Percentiles rank a stretch among this genome's conserved stretches.
These are phyloP conservation scores for Ascidia mentula DNA, from an alignment of 23 tunicate genomes.

Conservation along the genomic window DNA sequence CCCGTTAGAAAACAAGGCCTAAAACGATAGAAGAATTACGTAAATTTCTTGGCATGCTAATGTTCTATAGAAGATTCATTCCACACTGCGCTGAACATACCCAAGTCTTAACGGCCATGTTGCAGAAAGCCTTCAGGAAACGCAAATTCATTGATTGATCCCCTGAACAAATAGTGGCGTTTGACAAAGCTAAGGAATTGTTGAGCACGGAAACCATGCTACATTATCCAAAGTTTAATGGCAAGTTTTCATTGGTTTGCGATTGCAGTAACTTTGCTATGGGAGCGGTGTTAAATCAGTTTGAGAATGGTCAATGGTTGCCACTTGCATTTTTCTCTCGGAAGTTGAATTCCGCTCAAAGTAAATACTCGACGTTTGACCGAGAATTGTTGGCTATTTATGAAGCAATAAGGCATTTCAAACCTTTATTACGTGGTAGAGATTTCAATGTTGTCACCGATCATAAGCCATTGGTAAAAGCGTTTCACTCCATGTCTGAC, in stretches of 20 bases:
- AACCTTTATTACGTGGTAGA: not conserved
- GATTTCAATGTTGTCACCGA: conserved; percentile 12
- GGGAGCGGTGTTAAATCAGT: conserved; percentile 15
- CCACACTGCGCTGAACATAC: not conserved
- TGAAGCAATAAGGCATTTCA: conserved; percentile 3
- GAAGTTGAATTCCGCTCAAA: not conserved
- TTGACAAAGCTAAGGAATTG: conserved; percentile 2
- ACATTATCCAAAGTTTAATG: conserved; percentile 19
- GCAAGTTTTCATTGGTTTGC: conserved; percentile 12
- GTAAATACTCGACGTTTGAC: conserved; percentile 9
- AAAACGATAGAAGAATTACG: conserved; percentile 1
- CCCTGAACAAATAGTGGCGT: conserved; percentile 13
- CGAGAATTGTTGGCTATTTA: conserved; percentile 26
- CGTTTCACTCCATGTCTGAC: conserved; percentile 10
- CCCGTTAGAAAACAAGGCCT: not conserved
- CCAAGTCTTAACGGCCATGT: conserved; percentile 6
- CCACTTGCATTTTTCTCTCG: conserved; percentile 12
- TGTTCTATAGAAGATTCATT: conserved; percentile 23
- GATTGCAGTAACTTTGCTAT: conserved; percentile 2
- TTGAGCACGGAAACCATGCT: conserved; percentile 12
- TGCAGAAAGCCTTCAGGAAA: not conserved
- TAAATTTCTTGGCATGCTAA: not conserved
- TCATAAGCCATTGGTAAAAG: conserved; percentile 15
- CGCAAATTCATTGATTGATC: not conserved
- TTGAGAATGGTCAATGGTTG: conserved; percentile 19